A percentile compares a stretch with the other conserved stretches of the same genome.
Evolutionary conservation across 2,113 vertebrate species (phyloP).

Genomic region (Phaethon lepturus): DNA sequence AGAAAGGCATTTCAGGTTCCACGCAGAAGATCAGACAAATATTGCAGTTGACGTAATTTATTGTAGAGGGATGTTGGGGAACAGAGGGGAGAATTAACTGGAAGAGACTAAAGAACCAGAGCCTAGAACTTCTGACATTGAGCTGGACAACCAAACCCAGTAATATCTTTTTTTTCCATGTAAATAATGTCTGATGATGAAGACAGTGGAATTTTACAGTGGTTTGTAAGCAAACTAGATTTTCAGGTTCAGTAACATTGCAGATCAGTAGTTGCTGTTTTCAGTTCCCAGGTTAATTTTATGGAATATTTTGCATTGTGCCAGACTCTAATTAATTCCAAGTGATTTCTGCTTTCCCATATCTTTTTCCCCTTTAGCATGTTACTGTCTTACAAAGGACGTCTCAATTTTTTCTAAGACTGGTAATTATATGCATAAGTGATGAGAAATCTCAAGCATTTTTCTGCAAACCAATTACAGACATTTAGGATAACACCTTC

Average conservation of each 20-base stretch:
- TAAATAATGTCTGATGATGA: background rate
- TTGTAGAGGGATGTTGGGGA: background rate
- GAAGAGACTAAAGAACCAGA: background rate
- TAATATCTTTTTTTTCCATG: background rate
- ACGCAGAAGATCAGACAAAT: background rate
- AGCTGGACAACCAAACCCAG: background rate
- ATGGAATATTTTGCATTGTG: constrained; percentile 47
- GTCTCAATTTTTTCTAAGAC: constrained; percentile 6
- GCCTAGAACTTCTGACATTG: background rate
- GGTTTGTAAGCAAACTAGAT: background rate
- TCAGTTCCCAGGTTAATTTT: constrained; percentile 48
- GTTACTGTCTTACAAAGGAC: constrained; percentile 31
- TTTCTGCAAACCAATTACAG: constrained; percentile 2
- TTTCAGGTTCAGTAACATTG: constrained; percentile 21
- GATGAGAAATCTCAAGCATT: background rate
- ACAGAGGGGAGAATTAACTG: background rate
- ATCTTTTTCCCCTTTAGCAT: background rate
- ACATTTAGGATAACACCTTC: background rate
- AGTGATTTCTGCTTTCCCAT: constrained; percentile 26
- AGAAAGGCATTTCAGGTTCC: background rate
- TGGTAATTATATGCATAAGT: background rate
- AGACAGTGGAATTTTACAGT: constrained; percentile 38
- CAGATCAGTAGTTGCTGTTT: constrained; percentile 27
- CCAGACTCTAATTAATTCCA: constrained; percentile 53
- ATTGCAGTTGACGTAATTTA: background rate